Evolutionary conservation across 2,113 vertebrate genomes (phyloP).

Genomic region (Apistogramma diplotaenia): DNA sequence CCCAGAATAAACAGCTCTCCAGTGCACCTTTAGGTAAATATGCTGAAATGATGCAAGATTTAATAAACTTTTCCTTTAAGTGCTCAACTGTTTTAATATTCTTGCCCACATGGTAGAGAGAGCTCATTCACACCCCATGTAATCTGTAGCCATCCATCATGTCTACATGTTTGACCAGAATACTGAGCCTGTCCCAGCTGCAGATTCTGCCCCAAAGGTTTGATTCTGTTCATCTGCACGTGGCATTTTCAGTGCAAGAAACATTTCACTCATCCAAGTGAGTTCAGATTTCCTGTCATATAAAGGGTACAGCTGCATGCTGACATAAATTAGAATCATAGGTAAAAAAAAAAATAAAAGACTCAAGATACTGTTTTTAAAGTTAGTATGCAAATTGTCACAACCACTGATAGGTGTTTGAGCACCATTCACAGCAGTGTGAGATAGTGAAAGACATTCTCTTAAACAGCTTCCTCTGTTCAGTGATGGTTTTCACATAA

Average conservation of each 20-base stretch:
- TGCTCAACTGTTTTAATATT: neutral
- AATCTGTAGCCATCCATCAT: neutral
- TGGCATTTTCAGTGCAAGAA: neutral
- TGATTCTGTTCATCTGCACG: no score
- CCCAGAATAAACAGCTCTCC: neutral
- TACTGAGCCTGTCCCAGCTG: no score
- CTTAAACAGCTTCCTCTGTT: neutral
- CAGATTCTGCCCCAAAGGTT: no score
- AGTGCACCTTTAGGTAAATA: neutral
- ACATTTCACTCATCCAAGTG: neutral
- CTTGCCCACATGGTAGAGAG: neutral
- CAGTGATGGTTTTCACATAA: neutral
- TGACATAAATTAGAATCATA: neutral
- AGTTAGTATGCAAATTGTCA: no score
- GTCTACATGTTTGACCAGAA: neutral
- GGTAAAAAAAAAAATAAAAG: neutral
- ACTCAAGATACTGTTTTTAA: neutral
- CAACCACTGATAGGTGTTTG: no score
- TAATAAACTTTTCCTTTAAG: slow-evolving; percentile 20
- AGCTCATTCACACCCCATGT: neutral
- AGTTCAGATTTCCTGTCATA: neutral
- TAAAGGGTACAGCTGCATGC: neutral
- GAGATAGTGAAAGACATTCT: neutral
- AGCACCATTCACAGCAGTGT: neutral
- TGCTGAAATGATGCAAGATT: neutral